Conservation (phyloP, 2,888 invertebrate species). For the Scrobipalpa atriplicella region DNA sequence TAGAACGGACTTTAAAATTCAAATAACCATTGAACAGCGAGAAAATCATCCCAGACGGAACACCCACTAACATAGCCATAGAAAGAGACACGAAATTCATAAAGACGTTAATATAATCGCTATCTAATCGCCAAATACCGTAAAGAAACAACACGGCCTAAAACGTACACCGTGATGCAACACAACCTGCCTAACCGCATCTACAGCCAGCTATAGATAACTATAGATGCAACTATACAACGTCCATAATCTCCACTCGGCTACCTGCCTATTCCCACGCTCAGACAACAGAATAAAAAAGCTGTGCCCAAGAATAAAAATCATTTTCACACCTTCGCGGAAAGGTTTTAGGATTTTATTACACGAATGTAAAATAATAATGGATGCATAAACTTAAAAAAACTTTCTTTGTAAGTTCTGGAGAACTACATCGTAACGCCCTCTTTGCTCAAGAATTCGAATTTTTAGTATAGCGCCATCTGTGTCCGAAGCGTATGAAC, state of each 20-base stretch:
- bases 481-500: constrained; percentile 27
- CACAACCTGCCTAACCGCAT: constrained; percentile 31
- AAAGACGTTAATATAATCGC: constrained; percentile 28
- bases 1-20: too few species aligned
- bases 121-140: constrained; percentile 37
- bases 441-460: constrained; percentile 46
- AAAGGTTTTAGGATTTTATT: constrained; percentile 72
- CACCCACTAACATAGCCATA: neutral
- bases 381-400: constrained; percentile 61
- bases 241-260: constrained; percentile 38
- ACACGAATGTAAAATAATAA: constrained; percentile 73
- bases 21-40: too few species aligned
- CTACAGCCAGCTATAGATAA: constrained; percentile 35
- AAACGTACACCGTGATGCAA: constrained; percentile 34
- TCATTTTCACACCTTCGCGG: constrained; percentile 80
- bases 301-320: constrained; percentile 68
- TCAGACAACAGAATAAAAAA: constrained; percentile 53
- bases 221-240: constrained; percentile 44
- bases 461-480: constrained; percentile 42
- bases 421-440: constrained; percentile 46
- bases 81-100: neutral
- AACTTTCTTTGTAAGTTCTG: constrained; percentile 34
- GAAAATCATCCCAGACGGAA: neutral
- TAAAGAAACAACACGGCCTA: constrained; percentile 33
- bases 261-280: constrained; percentile 75